Evolutionary conservation across 2,113 vertebrate species (phyloP).

Genomic region (Psammodynastes pulverulentus): DNA sequence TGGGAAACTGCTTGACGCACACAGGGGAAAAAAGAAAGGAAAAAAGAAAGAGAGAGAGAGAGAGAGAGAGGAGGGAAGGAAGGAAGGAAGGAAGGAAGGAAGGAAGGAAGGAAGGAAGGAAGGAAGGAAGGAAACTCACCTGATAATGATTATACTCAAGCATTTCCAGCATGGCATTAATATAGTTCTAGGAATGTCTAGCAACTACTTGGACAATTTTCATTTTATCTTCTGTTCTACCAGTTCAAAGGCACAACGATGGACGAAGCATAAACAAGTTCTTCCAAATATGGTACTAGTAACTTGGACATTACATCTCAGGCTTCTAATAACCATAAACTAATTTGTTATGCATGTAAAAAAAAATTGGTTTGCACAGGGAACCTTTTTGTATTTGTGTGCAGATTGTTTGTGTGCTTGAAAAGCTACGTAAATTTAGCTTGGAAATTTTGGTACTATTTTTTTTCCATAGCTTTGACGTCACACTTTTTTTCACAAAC

Average conservation of each 20-base stretch:
- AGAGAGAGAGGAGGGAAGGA: neutral
- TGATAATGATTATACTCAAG: slow-evolving; percentile 96
- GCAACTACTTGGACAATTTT: slow-evolving; percentile 30
- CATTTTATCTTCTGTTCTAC: slow-evolving; percentile 51
- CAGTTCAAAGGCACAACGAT: slow-evolving; percentile 37
- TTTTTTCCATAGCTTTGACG: slow-evolving; percentile 82
- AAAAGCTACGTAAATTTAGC: slow-evolving; percentile 73
- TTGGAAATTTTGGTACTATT: slow-evolving; percentile 81
- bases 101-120: neutral
- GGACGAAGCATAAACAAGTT: slow-evolving; percentile 65
- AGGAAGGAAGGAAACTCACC: slow-evolving; percentile 72
- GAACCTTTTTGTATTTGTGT: slow-evolving; percentile 55
- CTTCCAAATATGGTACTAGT: slow-evolving; percentile 54
- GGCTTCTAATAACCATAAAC: slow-evolving; percentile 77
- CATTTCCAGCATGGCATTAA: slow-evolving; percentile 90
- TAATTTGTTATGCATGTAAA: slow-evolving; percentile 90
- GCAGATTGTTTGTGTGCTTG: slow-evolving; percentile 22
- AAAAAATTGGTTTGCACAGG: slow-evolving; percentile 74
- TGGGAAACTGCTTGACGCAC: neutral
- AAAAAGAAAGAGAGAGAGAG: neutral
- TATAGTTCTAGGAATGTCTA: slow-evolving; percentile 46
- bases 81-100: neutral
- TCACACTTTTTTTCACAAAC: slow-evolving; percentile 78
- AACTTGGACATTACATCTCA: slow-evolving; percentile 59
- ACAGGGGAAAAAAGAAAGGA: neutral